A percentile compares a stretch with the other conserved stretches of the same genome.
Evolutionary conservation across 2,797 vertebrate genomes (phyloP).

Genomic region (Pseudochirops corinnae): DNA sequence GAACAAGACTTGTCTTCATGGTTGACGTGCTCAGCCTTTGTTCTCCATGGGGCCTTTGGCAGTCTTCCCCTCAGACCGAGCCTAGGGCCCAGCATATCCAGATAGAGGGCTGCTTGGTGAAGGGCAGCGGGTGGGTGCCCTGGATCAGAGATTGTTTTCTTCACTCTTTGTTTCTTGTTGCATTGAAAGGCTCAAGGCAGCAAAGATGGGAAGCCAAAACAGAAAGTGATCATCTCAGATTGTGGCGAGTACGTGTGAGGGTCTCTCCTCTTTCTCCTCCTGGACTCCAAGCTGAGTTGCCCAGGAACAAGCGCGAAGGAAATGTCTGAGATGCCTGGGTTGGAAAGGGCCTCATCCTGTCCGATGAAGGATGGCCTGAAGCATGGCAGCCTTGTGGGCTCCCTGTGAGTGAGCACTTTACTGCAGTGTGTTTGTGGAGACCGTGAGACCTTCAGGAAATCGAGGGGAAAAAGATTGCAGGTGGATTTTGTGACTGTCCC

Average conservation of each 20-base stretch:
- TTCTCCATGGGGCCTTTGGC: background rate
- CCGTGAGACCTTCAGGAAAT: background rate
- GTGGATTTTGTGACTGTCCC: background rate
- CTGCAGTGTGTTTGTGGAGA: background rate
- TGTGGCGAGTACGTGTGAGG: slow-evolving; percentile 94
- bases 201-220: slow-evolving; percentile 95
- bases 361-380: rapidly evolving
- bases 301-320: background rate
- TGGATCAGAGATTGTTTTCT: rapidly evolving
- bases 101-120: no score
- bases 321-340: background rate
- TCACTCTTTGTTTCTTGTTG: background rate
- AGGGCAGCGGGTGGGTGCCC: background rate
- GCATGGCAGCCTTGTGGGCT: background rate
- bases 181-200: slow-evolving; percentile 91
- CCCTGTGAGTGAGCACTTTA: background rate
- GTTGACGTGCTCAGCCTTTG: background rate
- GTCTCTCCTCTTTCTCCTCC: rapidly evolving
- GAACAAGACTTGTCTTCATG: background rate
- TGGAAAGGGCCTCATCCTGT: background rate
- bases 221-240: slow-evolving; percentile 97
- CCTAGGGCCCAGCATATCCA: no score
- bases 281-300: rapidly evolving
- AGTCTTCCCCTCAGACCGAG: background rate
- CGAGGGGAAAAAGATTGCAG: rapidly evolving